Evolutionary conservation across 2,888 invertebrate genomes (phyloP), one percentile per base, ranked within the genome.

Genomic region (Blera fallax): DNA sequence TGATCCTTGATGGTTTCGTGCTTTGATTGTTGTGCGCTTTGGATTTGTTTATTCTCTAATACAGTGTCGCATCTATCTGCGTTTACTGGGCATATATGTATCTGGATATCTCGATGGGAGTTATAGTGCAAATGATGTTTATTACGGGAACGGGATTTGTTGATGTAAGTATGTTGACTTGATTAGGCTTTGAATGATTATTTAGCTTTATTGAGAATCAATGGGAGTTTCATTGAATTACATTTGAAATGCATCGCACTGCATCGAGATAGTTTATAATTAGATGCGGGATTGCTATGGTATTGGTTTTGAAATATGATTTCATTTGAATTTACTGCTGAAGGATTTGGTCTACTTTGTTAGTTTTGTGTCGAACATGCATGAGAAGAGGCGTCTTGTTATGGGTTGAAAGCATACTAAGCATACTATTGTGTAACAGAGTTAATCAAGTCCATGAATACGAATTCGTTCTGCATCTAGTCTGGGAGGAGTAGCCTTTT

Each of bases 181-280:
- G 45, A 70, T 70, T 70, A 45, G 56, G 45, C n/a, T 56, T 14
- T 10, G 11, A 32, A 45, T 58, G n/a, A 24, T 70, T 45, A 54
- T 29, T 50, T 21, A 14, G 18, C 3, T 58, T 58, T 54, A 54
- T 58, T 34, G 18, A 21, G 34, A 21, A 52, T 52, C 34, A 24
- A 24, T 52, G 37, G 18, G 16, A 16, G 14, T 67, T 67, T 10
- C 24, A 10, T n/a, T 14, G 27, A 21, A 48, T 40, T n/a, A 24
- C 11, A 10, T 34, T 21, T 48, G n/a, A 32, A 34, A 64, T 64
- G 27, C 11, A 21, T 48, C 18, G 3, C 21, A 48, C 6, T 21
- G 48, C 1, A 48, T 21, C 21, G 18, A 21, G 48, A 4, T 18
- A 48, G 48, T 48, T 48, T 4, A 2, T 18, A 48, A 21, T 21